Evolutionary conservation across 2,888 invertebrate species (phyloP).

Genomic region (Oxystoma pomonae): DNA sequence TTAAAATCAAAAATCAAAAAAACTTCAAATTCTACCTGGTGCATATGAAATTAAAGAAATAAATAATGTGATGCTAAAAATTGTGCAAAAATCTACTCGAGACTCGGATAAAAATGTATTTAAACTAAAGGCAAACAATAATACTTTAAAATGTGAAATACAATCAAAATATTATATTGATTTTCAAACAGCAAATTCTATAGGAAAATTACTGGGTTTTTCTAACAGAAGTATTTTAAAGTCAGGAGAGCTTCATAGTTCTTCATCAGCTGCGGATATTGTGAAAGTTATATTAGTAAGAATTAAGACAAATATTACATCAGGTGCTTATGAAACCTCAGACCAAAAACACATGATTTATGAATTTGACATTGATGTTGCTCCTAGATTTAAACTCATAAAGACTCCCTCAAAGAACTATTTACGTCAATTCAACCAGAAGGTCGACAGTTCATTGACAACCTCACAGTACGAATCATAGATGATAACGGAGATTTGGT

Average conservation of each 20-base stretch:
- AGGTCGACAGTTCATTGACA: constrained; percentile 13
- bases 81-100: neutral
- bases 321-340: constrained; percentile 11
- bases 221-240: neutral
- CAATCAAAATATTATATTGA: constrained; percentile 2
- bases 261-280: constrained; percentile 8
- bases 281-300: constrained; percentile 13
- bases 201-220: neutral
- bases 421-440: constrained; percentile 8
- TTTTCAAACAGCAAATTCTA: neutral
- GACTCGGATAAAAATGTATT: neutral
- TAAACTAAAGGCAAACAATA: constrained; percentile 2
- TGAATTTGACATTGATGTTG: constrained; percentile 17
- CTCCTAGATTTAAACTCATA: constrained; percentile 16
- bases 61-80: constrained; percentile 1
- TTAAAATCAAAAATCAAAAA: neutral
- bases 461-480: constrained; percentile 12
- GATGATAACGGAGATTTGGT: constrained; percentile 11
- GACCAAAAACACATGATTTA: constrained; percentile 8
- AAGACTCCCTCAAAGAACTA: constrained; percentile 13
- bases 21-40: constrained; percentile 1
- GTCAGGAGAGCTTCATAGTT: neutral
- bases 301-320: constrained; percentile 10
- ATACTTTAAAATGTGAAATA: constrained; percentile 12
- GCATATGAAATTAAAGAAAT: constrained; percentile 6